These are phyloP conservation scores for Echeneis naucrates DNA, from an alignment of 2,797 vertebrate genomes.

Conservation along the genomic window DNA sequence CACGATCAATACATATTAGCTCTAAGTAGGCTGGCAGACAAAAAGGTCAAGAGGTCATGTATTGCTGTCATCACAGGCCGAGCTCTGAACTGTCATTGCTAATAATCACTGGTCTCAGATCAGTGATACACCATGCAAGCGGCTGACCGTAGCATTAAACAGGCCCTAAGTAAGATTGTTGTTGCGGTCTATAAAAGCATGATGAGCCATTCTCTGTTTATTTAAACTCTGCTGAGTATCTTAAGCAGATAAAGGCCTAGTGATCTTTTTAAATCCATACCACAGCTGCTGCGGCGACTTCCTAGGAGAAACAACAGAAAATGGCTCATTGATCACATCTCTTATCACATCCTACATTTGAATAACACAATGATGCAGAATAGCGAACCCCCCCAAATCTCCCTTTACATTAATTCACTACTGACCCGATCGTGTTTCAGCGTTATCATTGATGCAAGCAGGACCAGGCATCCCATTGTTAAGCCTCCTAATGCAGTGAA, in stretches of 20 bases:
- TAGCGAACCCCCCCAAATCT: not conserved
- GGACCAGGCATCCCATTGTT: slow-evolving; percentile 21
- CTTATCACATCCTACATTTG: slow-evolving; percentile 25
- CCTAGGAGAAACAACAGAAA: slow-evolving; percentile 30
- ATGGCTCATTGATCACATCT: slow-evolving; percentile 49
- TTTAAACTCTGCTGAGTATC: slow-evolving; percentile 49
- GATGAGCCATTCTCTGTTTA: slow-evolving; percentile 36
- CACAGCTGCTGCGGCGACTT: slow-evolving; percentile 33
- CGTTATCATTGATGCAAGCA: slow-evolving; percentile 29
- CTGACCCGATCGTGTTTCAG: slow-evolving; percentile 19
- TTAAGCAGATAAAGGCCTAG: slow-evolving; percentile 68
- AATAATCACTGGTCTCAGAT: slow-evolving; percentile 48
- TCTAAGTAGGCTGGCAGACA: slow-evolving; percentile 42
- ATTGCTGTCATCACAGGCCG: slow-evolving; percentile 46
- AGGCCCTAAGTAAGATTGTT: not conserved
- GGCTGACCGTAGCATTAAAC: slow-evolving; percentile 7
- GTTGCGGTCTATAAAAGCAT: slow-evolving; percentile 36
- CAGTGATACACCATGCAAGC: slow-evolving; percentile 2
- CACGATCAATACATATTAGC: slow-evolving; percentile 63
- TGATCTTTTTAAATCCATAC: slow-evolving; percentile 67
- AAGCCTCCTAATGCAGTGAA: slow-evolving; percentile 36
- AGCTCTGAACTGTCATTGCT: slow-evolving; percentile 21
- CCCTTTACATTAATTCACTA: not conserved
- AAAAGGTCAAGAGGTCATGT: slow-evolving; percentile 51
- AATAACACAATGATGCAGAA: slow-evolving; percentile 6